phyloP scores from a whole-genome alignment of 1,140 invertebrate species.

The Megathymus violae region DNA sequence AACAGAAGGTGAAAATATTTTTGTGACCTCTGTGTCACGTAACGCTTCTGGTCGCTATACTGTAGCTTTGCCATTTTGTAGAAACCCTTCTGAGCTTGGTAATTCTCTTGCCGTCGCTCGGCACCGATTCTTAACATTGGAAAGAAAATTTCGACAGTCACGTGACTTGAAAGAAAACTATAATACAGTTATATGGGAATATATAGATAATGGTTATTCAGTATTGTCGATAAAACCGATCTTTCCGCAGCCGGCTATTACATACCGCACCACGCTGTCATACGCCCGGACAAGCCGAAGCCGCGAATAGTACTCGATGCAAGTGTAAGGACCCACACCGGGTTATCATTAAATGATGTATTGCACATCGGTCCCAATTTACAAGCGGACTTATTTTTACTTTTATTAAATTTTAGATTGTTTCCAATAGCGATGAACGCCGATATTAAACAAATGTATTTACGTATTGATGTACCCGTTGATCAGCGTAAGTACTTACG shows the following conservation, averaged over 20 bases:
- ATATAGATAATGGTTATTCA: slow-evolving; percentile 10
- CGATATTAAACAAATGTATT: slow-evolving; percentile 30
- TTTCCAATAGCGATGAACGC: slow-evolving; percentile 18
- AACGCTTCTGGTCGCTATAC: slow-evolving; percentile 25
- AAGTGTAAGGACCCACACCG: not conserved
- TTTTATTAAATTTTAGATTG: slow-evolving; percentile 25
- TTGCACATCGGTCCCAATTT: slow-evolving; percentile 25
- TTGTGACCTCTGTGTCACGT: slow-evolving; percentile 7
- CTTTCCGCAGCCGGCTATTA: not conserved
- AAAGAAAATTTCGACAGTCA: slow-evolving; percentile 14
- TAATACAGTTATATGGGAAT: not conserved
- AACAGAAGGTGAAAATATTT: slow-evolving; percentile 31
- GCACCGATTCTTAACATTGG: slow-evolving; percentile 22
- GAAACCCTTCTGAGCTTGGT: slow-evolving; percentile 18
- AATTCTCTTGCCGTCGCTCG: slow-evolving; percentile 20
- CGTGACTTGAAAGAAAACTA: not conserved
- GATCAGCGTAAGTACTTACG: slow-evolving; percentile 7
- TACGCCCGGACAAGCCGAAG: slow-evolving; percentile 4
- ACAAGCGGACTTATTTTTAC: slow-evolving; percentile 24
- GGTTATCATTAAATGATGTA: slow-evolving; percentile 23
- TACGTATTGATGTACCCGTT: slow-evolving; percentile 10
- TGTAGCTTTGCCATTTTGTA: slow-evolving; percentile 31
- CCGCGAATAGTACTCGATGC: slow-evolving; percentile 19
- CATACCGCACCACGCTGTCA: slow-evolving; percentile 24
- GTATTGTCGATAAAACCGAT: not conserved